Evolutionary conservation across 1,140 invertebrate genomes (phyloP), one percentile per base, ranked within the genome.

Genomic region (Thalassaphorura encarpata): DNA sequence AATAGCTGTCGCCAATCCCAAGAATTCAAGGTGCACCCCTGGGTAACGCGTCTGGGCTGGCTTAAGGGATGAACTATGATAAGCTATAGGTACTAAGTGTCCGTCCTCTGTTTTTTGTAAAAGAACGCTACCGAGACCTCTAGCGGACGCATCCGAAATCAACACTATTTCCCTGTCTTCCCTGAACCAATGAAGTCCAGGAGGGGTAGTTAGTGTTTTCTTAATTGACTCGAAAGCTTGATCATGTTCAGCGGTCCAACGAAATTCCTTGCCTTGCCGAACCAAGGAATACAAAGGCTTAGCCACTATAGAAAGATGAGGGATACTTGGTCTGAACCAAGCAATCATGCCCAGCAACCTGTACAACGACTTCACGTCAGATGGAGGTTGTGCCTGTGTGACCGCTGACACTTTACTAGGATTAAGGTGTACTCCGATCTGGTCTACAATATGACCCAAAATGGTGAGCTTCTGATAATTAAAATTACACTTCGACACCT

Each of bases 401-500:
- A 49, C 13, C 16, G 47, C 47, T 26, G 29, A 31, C n/a, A 33
- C 3, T 33, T 49, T 49, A 3, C 18, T 29, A 26, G 47, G 47
- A 33, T 49, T 24, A 19, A 21, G 29, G 21, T 61, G 52, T 24
- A 54, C 19, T 18, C 51, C 31, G 11, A 26, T 8, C 26, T 18
- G 5, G 24, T 18, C 11, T 8, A 47, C 45, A 5, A 47, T 21
- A 13, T 13, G 6, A 13, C 45, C 45, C 11, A 47, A 18, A 4
- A 47, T 5, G 23, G 5, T 23, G 6, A 47, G 4, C 11, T 21
- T 11, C 5, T 8, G 8, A 18, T 47, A 47, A 11, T 26, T 26
- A 47, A 47, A 47, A 5, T 24, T 8, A 27, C 45, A 47, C 26
- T 47, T 47, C 13, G 23, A 26, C 3, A 47, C 19, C 11, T 21